phyloP scores from a whole-genome alignment of 2,113 vertebrate species.

The Paralichthys olivaceus region DNA sequence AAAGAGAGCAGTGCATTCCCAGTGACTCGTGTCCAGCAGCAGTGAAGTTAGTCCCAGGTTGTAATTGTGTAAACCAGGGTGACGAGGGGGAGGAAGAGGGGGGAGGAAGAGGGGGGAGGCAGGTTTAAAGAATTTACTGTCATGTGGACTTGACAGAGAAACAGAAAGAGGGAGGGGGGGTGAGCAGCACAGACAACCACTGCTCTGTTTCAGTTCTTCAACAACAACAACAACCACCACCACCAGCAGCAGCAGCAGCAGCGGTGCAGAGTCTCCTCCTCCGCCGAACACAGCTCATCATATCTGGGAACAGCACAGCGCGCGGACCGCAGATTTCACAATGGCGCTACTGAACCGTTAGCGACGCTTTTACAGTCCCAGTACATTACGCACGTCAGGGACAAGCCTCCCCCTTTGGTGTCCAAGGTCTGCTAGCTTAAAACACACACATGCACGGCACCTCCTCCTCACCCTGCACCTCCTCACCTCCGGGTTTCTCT shows the following conservation, averaged over 20 bases:
- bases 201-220: conserved; percentile 60
- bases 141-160: conserved; percentile 66
- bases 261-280: conserved; percentile 19
- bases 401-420: conserved; percentile 47
- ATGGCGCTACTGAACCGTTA: conserved; percentile 35
- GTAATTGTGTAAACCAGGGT: conserved; percentile 48
- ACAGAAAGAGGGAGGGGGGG: conserved; percentile 17
- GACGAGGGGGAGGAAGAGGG: not conserved
- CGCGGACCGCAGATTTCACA: conserved; percentile 13
- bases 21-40: not conserved
- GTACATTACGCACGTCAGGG: not conserved
- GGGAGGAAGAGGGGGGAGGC: no score
- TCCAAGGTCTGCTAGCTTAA: conserved; percentile 41
- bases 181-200: conserved; percentile 60
- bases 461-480: not conserved
- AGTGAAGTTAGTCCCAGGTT: conserved; percentile 9
- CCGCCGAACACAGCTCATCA: not conserved
- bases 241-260: conserved; percentile 8
- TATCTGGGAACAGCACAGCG: not conserved
- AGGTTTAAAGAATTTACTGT: conserved; percentile 59
- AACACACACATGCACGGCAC: not conserved
- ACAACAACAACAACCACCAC: conserved; percentile 37
- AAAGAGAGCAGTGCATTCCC: no score
- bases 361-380: conserved; percentile 30
- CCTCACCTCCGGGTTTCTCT: not conserved